These are phyloP conservation scores for Cataglyphis cursor DNA, from an alignment of 2,888 invertebrate species.

Conservation along the genomic window DNA sequence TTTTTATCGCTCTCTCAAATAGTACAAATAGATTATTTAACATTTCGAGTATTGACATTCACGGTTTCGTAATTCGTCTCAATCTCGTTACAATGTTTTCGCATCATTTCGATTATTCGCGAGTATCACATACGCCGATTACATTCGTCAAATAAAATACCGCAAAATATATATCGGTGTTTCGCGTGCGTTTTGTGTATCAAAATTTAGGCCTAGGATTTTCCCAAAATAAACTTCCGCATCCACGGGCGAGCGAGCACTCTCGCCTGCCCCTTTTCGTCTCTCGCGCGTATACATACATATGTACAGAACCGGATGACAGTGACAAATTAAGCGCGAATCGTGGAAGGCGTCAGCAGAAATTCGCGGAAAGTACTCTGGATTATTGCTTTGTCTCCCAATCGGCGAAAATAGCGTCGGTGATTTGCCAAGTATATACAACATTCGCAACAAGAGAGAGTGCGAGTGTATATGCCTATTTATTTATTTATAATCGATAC, in stretches of 20 bases:
- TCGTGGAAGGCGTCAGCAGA: conserved; percentile 38
- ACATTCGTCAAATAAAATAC: not conserved
- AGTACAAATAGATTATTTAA: not conserved
- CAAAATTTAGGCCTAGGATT: conserved; percentile 53
- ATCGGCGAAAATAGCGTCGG: conserved; percentile 19
- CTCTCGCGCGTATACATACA: conserved; percentile 51
- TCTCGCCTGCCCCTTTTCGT: not conserved
- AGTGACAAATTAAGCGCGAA: conserved; percentile 67
- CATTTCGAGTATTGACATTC: not conserved
- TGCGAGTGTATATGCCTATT: not conserved
- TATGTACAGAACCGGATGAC: conserved; percentile 61
- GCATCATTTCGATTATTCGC: conserved; percentile 6
- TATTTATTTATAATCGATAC: conserved; percentile 22
- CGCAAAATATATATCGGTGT: not conserved
- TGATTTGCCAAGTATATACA: not conserved
- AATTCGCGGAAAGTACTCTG: not conserved
- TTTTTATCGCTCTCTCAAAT: not conserved
- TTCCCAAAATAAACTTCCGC: conserved; percentile 69
- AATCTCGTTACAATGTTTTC: not conserved
- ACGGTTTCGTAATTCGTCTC: not conserved
- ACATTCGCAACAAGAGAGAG: conserved; percentile 2
- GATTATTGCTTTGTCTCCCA: not conserved
- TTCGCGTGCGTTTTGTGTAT: not conserved
- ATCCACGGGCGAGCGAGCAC: conserved; percentile 36
- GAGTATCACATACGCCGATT: not conserved